Conservation (phyloP, 35 echinoderm and acorn worm genomes). For the Apostichopus californicus region DNA sequence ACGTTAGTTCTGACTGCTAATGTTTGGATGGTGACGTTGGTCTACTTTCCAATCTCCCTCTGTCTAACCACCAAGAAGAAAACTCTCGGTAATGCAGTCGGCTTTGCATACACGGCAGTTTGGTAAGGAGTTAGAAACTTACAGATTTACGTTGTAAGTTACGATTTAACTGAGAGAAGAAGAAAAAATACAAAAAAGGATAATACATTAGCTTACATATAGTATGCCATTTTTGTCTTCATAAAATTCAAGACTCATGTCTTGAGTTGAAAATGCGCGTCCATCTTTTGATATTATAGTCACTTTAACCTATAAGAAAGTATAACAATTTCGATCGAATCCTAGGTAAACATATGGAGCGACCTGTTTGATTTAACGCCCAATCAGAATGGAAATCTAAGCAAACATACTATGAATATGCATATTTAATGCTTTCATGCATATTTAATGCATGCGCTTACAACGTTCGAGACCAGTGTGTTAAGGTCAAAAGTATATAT, state of each 20-base stretch:
- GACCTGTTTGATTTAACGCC: too few species aligned
- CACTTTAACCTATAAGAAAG: neutral
- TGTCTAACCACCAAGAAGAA: constrained; percentile 21
- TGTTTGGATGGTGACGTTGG: constrained; percentile 15
- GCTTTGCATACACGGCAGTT: constrained; percentile 23
- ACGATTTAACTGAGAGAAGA: neutral
- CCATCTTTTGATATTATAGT: neutral
- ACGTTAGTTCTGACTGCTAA: constrained; percentile 31
- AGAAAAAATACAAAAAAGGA: too few species aligned
- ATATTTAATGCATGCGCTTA: too few species aligned
- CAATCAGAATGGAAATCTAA: too few species aligned
- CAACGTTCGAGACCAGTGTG: too few species aligned
- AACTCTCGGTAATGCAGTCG: constrained; percentile 4
- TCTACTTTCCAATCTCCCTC: constrained; percentile 6
- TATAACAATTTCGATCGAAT: too few species aligned
- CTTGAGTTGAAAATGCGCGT: too few species aligned
- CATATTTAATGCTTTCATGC: too few species aligned
- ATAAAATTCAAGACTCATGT: neutral
- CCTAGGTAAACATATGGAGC: too few species aligned
- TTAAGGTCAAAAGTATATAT: too few species aligned
- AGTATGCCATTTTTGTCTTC: neutral
- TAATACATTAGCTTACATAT: too few species aligned
- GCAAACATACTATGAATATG: too few species aligned
- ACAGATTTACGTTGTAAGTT: neutral
- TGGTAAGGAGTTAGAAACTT: neutral